Conservation (phyloP, 1,140 invertebrate species). For the Galleria mellonella region DNA sequence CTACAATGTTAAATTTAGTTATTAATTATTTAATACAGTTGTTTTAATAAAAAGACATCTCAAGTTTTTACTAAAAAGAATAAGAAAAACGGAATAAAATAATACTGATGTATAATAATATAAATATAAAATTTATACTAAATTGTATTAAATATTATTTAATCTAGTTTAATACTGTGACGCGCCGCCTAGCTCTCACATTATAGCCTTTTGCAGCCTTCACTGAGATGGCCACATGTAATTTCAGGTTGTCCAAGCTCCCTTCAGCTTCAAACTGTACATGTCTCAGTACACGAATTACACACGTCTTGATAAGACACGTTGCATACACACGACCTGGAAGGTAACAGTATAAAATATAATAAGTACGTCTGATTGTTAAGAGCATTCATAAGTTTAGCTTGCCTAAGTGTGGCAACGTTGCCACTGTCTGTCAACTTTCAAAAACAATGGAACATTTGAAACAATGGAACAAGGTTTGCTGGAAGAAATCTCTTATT, state of each 20-base stretch:
- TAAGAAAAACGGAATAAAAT: too few species aligned
- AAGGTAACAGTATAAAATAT: conserved; percentile 2
- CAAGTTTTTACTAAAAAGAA: too few species aligned
- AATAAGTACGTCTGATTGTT: conserved; percentile 1
- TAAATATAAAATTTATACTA: too few species aligned
- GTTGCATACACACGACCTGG: conserved; percentile 46
- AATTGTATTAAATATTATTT: too few species aligned
- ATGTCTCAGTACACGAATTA: conserved; percentile 30
- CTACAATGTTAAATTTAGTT: too few species aligned
- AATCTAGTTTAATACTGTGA: too few species aligned
- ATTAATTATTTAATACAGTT: too few species aligned
- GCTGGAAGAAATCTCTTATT: too few species aligned
- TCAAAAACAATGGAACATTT: neutral
- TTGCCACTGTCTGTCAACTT: neutral
- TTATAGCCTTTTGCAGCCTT: conserved; percentile 38
- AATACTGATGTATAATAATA: too few species aligned
- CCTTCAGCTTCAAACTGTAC: conserved; percentile 31
- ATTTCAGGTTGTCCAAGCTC: conserved; percentile 27
- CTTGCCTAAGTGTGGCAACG: too few species aligned
- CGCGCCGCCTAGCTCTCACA: conserved; percentile 16
- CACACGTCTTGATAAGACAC: conserved; percentile 35
- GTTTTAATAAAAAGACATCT: too few species aligned
- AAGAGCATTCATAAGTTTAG: neutral
- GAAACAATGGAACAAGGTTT: neutral
- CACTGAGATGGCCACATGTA: conserved; percentile 44